These are phyloP conservation scores for Meandrusa payeni DNA, from an alignment of 2,888 invertebrate genomes.

Conservation along the genomic window DNA sequence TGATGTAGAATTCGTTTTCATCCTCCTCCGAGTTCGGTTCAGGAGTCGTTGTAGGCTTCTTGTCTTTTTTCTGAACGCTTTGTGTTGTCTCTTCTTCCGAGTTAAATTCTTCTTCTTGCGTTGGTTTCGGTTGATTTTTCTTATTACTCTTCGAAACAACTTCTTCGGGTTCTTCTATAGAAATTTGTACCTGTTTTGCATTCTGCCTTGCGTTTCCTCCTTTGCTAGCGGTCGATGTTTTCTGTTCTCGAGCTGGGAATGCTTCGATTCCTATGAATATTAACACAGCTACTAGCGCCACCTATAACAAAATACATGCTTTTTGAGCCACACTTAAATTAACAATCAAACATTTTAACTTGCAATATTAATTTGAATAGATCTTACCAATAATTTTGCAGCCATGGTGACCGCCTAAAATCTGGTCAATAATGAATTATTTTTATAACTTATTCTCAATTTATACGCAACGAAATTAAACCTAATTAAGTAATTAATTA, in stretches of 20 bases:
- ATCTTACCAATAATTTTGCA: constrained; percentile 4
- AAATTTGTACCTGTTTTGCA: not conserved
- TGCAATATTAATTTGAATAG: no score
- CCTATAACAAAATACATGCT: no score
- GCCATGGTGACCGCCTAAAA: constrained; percentile 1
- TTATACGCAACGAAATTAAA: not conserved
- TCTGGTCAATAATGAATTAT: not conserved
- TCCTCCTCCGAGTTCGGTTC: not conserved
- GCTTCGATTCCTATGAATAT: no score
- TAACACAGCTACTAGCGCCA: no score
- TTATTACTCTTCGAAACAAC: not conserved
- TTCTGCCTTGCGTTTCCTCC: not conserved
- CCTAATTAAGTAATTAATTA: constrained; percentile 1
- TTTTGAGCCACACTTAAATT: no score
- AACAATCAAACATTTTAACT: no score
- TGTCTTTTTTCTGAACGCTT: no score
- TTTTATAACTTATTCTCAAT: not conserved
- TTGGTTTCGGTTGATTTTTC: not conserved
- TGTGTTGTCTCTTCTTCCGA: no score
- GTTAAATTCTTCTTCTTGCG: no score
- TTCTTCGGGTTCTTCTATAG: not conserved
- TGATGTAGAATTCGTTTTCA: no score
- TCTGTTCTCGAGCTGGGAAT: no score
- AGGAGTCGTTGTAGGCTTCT: no score
- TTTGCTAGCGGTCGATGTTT: not conserved